Percentiles rank a stretch among this genome's conserved stretches.
These are phyloP conservation scores for Ophioderma brevispina DNA, from an alignment of 35 echinoderm and acorn worm genomes.

Conservation along the genomic window DNA sequence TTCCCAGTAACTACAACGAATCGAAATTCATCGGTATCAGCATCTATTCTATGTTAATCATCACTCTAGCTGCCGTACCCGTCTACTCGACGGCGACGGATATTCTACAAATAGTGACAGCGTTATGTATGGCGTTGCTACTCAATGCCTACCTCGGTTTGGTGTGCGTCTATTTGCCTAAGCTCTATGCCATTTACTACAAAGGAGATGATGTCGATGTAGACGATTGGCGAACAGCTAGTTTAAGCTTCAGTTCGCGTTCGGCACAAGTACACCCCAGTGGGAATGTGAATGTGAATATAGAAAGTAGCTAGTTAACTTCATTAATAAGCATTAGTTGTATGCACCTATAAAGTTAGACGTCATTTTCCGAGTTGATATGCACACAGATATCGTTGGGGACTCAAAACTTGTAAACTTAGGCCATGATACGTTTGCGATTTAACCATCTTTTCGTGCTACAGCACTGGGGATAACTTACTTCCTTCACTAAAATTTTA, in stretches of 20 bases:
- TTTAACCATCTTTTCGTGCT: too few relatives aligned
- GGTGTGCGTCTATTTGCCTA: constrained; percentile 9
- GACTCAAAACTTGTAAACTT: too few relatives aligned
- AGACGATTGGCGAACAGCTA: background rate
- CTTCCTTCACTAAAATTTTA: too few relatives aligned
- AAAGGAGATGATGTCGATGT: background rate
- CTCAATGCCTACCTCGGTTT: constrained; percentile 4
- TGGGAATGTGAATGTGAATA: too few relatives aligned
- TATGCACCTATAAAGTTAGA: too few relatives aligned
- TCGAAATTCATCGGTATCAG: constrained; percentile 8
- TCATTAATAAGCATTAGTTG: too few relatives aligned
- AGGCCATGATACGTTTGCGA: too few relatives aligned
- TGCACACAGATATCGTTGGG: too few relatives aligned
- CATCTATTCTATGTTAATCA: constrained; percentile 1
- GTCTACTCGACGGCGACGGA: background rate
- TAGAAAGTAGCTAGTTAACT: too few relatives aligned
- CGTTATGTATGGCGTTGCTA: background rate
- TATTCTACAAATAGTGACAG: background rate
- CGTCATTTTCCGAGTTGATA: too few relatives aligned
- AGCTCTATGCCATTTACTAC: background rate
- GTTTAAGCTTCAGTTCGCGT: background rate
- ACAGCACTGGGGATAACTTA: too few relatives aligned
- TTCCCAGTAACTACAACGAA: background rate
- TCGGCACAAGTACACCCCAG: background rate
- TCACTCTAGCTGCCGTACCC: background rate